Percentiles rank a stretch among this genome's conserved stretches.
These are phyloP conservation scores for Macrotus californicus DNA, from an alignment of 2,113 vertebrate genomes.

Conservation along the genomic window DNA sequence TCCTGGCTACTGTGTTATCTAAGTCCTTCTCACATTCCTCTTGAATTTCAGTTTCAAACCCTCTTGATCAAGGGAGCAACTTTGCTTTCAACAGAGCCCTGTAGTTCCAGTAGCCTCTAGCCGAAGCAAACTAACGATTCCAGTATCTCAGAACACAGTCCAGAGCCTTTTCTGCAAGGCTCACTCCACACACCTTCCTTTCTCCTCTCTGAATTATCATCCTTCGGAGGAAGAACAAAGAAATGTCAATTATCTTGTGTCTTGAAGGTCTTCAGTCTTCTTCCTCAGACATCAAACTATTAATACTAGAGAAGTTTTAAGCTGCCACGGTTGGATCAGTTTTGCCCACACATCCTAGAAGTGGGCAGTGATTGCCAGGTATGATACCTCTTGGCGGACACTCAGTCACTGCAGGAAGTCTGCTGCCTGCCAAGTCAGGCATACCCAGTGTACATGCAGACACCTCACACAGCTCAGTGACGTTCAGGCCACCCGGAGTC, in stretches of 20 bases:
- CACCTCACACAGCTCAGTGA: background rate
- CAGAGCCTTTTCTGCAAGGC: background rate
- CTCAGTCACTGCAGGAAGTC: background rate
- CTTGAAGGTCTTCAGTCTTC: background rate
- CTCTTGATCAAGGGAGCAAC: background rate
- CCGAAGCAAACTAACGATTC: background rate
- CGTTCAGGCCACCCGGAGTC: background rate
- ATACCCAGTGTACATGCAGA: background rate
- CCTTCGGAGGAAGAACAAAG: background rate
- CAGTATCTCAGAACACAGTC: background rate
- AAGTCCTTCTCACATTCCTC: background rate
- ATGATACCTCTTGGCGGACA: background rate
- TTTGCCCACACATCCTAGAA: background rate
- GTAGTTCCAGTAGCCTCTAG: background rate
- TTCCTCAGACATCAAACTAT: background rate
- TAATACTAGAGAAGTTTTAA: background rate
- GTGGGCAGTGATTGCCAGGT: background rate
- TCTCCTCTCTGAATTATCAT: background rate
- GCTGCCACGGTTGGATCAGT: background rate
- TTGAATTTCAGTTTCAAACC: background rate
- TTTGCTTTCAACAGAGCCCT: background rate
- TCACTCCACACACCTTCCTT: background rate
- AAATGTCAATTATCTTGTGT: background rate
- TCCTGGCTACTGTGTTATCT: background rate
- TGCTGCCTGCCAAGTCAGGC: background rate